Evolutionary conservation across 1,140 invertebrate species (phyloP), one percentile per base, ranked within the genome.

Genomic region (Drosophila ercepeae): DNA sequence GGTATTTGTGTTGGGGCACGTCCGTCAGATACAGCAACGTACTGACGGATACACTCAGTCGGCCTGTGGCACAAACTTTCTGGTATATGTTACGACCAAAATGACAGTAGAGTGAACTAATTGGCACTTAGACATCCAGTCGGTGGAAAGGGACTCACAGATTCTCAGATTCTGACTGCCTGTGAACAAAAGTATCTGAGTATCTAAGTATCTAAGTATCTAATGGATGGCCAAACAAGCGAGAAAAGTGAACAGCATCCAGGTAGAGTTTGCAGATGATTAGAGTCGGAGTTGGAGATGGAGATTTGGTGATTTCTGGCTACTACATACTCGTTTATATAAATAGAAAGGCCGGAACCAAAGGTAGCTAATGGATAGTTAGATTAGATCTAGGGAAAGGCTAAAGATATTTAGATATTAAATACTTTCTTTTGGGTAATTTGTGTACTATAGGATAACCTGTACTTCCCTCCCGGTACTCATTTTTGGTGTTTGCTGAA

Each of bases 81-180:
- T 29, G 36, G 75, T 79, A 55, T 79, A 52, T 79, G 81, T 69
- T 79, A 76, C 60, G 55, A 19, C 58, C 50, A 76, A 73, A 79
- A 72, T 73, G 81, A 81, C 81, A 86, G 81, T 81, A 54, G 76
- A 81, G 54, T 81, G 59, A 84, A 86, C 81, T 84, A 84, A 84
- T 84, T 84, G 81, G 81, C 81, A 84, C 72, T 86, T 86, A 57
- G 72, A 61, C 51, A 58, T 39, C 59, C 46, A 36, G 34, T 4
- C 13, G 14, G 36, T 39, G 29, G 29, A 32, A 32, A 9, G 14
- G 16, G 29, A 23, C 36, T 18, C 36, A 11, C 13, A 39, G 34
- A 32, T 23, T n/a, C 36, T 14, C 36, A 39, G 34, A 32, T 27
- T n/a, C 16, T n/a, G 39, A 42, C 39, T 42, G 6, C 6, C 5